phyloP scores from a whole-genome alignment of 2,113 vertebrate species.

The Camelus bactrianus region DNA sequence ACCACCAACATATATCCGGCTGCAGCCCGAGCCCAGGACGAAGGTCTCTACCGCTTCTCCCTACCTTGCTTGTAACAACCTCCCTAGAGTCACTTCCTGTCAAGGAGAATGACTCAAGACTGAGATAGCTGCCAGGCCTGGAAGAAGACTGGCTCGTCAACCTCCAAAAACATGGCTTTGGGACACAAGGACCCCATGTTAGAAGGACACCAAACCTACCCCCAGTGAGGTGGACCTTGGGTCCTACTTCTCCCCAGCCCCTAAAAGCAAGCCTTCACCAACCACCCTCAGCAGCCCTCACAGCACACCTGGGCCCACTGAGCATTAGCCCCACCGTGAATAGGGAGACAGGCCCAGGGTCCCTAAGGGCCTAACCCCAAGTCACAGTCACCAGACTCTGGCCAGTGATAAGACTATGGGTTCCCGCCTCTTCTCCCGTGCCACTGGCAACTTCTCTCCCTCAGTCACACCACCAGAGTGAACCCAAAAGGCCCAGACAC shows the following conservation, averaged over 20 bases:
- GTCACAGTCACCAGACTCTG: not conserved
- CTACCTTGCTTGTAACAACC: not conserved
- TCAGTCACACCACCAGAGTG: not conserved
- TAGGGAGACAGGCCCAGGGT: not conserved
- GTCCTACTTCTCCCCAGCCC: not conserved
- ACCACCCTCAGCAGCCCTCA: not conserved
- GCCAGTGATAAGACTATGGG: not conserved
- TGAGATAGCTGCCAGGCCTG: not conserved
- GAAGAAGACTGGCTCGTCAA: not conserved
- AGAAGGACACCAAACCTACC: not conserved
- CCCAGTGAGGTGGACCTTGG: not conserved
- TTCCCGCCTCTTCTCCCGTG: not conserved
- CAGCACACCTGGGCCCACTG: too few relatives aligned
- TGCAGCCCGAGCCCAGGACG: not conserved
- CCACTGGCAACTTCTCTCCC: not conserved
- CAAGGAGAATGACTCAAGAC: not conserved
- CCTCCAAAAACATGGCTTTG: not conserved
- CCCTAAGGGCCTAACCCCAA: not conserved
- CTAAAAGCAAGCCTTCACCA: not conserved
- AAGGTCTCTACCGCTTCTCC: not conserved
- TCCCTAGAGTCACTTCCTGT: conserved; percentile 31
- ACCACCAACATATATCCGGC: not conserved
- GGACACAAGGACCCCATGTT: not conserved
- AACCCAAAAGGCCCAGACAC: not conserved
- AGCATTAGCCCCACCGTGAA: not conserved